Evolutionary conservation across 2,113 vertebrate species (phyloP), one percentile per base, ranked within the genome.

Genomic region (Callipepla squamata): DNA sequence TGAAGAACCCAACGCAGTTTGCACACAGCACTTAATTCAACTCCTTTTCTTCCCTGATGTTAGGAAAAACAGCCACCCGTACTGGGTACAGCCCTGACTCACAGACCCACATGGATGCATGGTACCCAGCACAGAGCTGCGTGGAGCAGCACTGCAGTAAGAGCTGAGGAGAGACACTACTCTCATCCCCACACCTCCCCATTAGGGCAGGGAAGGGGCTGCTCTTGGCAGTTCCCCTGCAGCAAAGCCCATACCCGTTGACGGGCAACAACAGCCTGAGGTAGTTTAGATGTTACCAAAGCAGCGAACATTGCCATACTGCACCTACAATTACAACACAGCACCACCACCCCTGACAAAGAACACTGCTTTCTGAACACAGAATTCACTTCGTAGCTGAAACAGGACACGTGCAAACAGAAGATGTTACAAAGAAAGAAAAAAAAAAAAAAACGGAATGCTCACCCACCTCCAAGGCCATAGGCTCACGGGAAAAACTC

Each of bases 201-300:
- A 28, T 9, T 26, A 8, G 67, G 11, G 4, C 13, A 22, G 62
- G 30, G n/a, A 74, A 20, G 0, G 0, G 13, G 4, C 30, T n/a
- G 18, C n/a, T 61, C 42, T 15, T 30, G 15, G 14, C 51, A 53
- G 51, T 28, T 15, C 30, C 15, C 16, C 51, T 30, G 15, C 15
- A 53, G 51, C 13, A 8, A 80, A 76, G 63, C 66, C 44, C 38
- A 53, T n/a, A 11, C 36, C 20, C 1, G 1, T 10, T 57, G 22
- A 32, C 7, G 8, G n/a, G 21, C 32, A 18, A 21, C 28, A 36
- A 13, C 0, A 1, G 40, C 16, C 50, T 53, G 13, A 15, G 26
- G 26, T 30, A 53, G 51, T 16, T 16, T 28, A 69, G 2, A n/a
- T 20, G n/a, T 17, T 26, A 48, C 1, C 21, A 63, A 75, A 76